Base-by-base conservation (phyloP, 2,888 invertebrate genomes). In the Iselma pallidipennis region DNA sequence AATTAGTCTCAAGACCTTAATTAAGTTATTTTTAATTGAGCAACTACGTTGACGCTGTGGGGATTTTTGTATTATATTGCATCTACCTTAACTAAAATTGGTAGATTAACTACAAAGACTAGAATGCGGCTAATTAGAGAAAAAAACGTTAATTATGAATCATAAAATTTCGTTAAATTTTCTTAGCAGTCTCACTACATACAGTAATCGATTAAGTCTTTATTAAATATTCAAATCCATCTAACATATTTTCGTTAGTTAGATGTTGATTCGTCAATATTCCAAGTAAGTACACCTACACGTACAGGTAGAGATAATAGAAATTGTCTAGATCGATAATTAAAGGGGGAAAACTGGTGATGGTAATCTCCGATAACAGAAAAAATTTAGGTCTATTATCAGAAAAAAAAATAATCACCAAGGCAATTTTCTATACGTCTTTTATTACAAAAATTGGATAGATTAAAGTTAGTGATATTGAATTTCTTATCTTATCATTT, bases 11-110 rank as follows among this genome's bases (percentile, higher is more conserved):
- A 85, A 86, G 85, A 85, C 84, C 84, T 84, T 86, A 86, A 86
- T 86, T 86, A 85, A 86, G 86, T 86, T 85, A 85, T 86, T 86
- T 86, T 86, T 86, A 86, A 86, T 86, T 85, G 85, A 85, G 84
- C 83, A 83, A 74, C 66, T 64, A 60, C 74, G 69, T 70, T 69
- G 69, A 69, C 70, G 73, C 70, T 70, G 67, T 59, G 65, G 74
- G 73, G 75, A 72, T 67, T 75, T 74, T 71, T 59, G 66, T 68
- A 66, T 68, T 74, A 70, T 69, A 69, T 63, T 71, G 71, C 71
- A 72, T 71, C 58, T 59, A 65, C 62, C 68, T 57, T 56, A 61
- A 63, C 59, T 37, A 37, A 16, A 37, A 9, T 33, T 51, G 61
- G 37, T 66, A 63, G 63, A 72, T 66, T 64, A 63, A n/a, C 28